Evolutionary conservation across 1,140 invertebrate species (phyloP).

Genomic region (Lerema accius): DNA sequence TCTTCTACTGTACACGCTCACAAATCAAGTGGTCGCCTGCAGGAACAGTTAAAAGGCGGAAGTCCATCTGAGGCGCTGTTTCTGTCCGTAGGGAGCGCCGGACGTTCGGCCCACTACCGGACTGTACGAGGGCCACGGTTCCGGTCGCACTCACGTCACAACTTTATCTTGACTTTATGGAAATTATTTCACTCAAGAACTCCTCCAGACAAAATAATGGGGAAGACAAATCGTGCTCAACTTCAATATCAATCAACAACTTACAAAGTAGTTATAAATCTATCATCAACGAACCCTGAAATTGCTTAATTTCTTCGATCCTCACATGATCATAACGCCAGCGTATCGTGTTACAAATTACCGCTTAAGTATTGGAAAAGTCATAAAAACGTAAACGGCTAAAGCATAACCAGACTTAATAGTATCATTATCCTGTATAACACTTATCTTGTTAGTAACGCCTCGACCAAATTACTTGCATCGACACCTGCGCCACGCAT

Average conservation of each 20-base stretch:
- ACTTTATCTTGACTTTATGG: slow-evolving; percentile 26
- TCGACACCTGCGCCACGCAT: slow-evolving; percentile 27
- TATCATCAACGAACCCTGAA: too few species aligned
- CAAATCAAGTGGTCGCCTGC: slow-evolving; percentile 30
- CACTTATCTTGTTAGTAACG: slow-evolving; percentile 4
- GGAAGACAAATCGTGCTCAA: neutral
- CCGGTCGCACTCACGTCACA: slow-evolving; percentile 40
- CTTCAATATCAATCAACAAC: too few species aligned
- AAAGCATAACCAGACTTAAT: neutral
- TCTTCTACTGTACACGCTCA: slow-evolving; percentile 1
- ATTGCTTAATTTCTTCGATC: too few species aligned
- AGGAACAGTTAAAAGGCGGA: slow-evolving; percentile 70
- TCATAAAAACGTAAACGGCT: too few species aligned
- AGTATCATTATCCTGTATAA: neutral
- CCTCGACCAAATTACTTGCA: slow-evolving; percentile 6
- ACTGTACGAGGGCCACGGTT: slow-evolving; percentile 56
- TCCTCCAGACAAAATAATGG: neutral
- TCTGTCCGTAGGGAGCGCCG: slow-evolving; percentile 44
- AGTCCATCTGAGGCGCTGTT: slow-evolving; percentile 64
- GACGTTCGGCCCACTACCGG: slow-evolving; percentile 62
- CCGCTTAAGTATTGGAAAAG: too few species aligned
- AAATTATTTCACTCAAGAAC: slow-evolving; percentile 1
- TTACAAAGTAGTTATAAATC: too few species aligned
- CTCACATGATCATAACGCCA: too few species aligned
- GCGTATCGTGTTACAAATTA: too few species aligned